Base-by-base conservation (phyloP, 2,888 invertebrate genomes). In the Tetheella fluctuosa region DNA sequence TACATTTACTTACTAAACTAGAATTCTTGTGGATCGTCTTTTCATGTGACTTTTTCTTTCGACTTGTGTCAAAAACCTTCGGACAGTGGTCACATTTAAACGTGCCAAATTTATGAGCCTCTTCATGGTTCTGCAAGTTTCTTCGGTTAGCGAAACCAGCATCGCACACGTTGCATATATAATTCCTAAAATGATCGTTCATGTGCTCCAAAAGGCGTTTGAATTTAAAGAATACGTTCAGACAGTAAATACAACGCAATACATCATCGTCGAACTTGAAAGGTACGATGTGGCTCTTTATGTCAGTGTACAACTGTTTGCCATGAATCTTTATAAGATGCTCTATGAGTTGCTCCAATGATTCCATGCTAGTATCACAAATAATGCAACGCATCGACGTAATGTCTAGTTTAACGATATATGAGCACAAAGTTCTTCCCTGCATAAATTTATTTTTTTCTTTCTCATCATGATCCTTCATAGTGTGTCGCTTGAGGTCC, bases 71-170 rank as follows among this genome's bases (percentile, higher is more conserved):
- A 59, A 89, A 89, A 0, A 70, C 72, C 64, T 88, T 83, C 0
- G 78, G 76, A 55, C 89, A 89, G 8, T 80, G 70, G 0, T 74
- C 64, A 62, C 90, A 89, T 58, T 84, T 80, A 59, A 74, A 78
- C 23, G 67, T 69, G 0, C 89, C 90, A 2, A 71, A 79, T 62
- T 76, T 78, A 56, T 90, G 89, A 20, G 79, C 67, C 17, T 81
- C 78, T 20, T 75, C 70, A 57, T 90, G 90, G 0, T 75, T 71
- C 17, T 76, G 74, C 4, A 84, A 59, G 61, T 79, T 78, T 6
- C 76, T 68, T 37, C 74, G 72, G 30, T 78, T 85, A 0, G 86
- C 78, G 17, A 84, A 88, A 0, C 85, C 84, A 0, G 76, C 66
- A 25, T 80, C 81, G 61, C 88, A 88, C 0, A 76, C 63, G 0